These are phyloP conservation scores for Cabera pusaria DNA, from an alignment of 2,888 invertebrate genomes.

Conservation along the genomic window DNA sequence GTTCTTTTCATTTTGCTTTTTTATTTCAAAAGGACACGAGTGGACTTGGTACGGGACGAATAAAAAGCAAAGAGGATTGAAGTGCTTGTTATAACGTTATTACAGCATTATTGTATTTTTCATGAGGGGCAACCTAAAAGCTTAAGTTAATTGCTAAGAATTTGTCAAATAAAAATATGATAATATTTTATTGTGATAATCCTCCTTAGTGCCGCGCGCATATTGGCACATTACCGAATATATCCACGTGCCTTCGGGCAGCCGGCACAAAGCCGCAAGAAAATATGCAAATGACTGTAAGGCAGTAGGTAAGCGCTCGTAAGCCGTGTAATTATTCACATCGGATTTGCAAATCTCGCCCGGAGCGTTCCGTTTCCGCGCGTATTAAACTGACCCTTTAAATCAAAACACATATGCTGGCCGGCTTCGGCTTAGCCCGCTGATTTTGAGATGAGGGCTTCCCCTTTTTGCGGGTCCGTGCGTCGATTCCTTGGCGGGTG, in stretches of 20 bases:
- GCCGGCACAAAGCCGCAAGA: conserved; percentile 71
- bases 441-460: conserved; percentile 79
- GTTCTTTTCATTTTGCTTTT: conserved; percentile 47
- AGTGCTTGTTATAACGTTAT: conserved; percentile 18
- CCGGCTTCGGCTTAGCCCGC: conserved; percentile 75
- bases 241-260: conserved; percentile 51
- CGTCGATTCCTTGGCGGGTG: conserved; percentile 81
- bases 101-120: conserved; percentile 5
- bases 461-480: conserved; percentile 81
- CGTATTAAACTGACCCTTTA: conserved; percentile 80
- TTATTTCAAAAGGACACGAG: conserved; percentile 37
- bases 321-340: conserved; percentile 83
- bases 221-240: conserved; percentile 34
- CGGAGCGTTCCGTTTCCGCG: conserved; percentile 72
- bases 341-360: conserved; percentile 80
- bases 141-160: too few relatives aligned
- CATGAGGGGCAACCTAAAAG: too few relatives aligned
- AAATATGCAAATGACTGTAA: conserved; percentile 82
- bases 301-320: conserved; percentile 81
- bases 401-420: conserved; percentile 82
- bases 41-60: conserved; percentile 21
- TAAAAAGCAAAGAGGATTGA: conserved; percentile 13
- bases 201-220: conserved; percentile 11
- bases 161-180: too few relatives aligned
- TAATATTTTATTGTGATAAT: too few relatives aligned